Base-by-base conservation (phyloP, 2,113 vertebrate species). In the Chaetops frenatus region DNA sequence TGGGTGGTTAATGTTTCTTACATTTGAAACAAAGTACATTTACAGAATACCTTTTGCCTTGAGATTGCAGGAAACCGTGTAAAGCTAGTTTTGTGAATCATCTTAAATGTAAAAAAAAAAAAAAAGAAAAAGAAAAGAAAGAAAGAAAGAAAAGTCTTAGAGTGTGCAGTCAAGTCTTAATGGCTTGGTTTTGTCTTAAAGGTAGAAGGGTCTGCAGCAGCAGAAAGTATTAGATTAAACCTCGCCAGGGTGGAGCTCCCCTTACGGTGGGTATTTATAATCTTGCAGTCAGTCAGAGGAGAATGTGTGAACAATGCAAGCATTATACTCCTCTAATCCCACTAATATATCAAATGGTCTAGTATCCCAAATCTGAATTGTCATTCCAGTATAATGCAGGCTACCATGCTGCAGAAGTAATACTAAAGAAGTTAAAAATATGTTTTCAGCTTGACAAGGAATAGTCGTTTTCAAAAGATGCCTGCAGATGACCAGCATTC, bases 1-100 rank as follows among this genome's bases (percentile, higher is more conserved):
- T 92, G 95, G 91, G 96, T 84, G 94, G 96, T 74, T 95, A 91
- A 67, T 85, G 90, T 94, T 97, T 95, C 94, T 94, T 88, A 54
- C 93, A 93, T 96, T 73, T 76, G 54, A 92, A 94, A 92, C 80
- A 82, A 95, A 96, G 92, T 74, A 48, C 93, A 81, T 74, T 71
- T 65, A 87, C 92, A 81, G 86, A 84, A 83, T 86, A 91, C 81
- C 65, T 94, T 94, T 80, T 90, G 90, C 69, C 20, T 93, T 17
- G 72, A 86, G 62, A 86, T 94, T 94, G 67, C 73, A 73, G 57
- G 66, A 81, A 79, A 50, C 40, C 2, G 21, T 84, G 29, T 74
- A 64, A 86, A 31, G 38, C 60, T 61, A 21, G 25, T 82, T 93
- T 81, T 61, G 74, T 60, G 69, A 86, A 91, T 92, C 35, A 27